Evolutionary conservation across 2,888 invertebrate species (phyloP).

Genomic region (Dione juno): DNA sequence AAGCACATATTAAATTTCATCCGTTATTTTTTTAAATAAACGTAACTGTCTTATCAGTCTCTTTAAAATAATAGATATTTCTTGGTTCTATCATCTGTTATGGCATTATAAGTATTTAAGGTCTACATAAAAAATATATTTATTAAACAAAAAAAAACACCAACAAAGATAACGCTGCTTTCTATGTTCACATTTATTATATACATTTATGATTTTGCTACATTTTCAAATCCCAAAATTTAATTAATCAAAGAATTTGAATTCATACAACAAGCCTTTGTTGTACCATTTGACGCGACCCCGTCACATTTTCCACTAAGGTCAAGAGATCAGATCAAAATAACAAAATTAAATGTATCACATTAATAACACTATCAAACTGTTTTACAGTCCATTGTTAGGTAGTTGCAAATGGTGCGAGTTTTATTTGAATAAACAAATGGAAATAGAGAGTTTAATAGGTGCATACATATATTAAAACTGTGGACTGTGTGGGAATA

Average conservation of each 20-base stretch:
- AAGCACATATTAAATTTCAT: too few relatives aligned
- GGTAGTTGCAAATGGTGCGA: conserved; percentile 52
- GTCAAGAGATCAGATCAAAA: conserved; percentile 23
- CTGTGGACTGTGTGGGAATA: conserved; percentile 48
- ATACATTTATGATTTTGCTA: too few relatives aligned
- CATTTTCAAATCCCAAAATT: not conserved
- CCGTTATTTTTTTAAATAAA: too few relatives aligned
- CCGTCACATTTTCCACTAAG: conserved; percentile 28
- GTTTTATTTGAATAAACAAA: conserved; percentile 51
- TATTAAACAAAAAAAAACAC: too few relatives aligned
- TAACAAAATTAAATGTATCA: conserved; percentile 38
- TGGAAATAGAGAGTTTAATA: conserved; percentile 48
- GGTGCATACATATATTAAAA: conserved; percentile 39
- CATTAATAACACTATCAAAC: conserved; percentile 42
- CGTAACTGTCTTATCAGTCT: too few relatives aligned
- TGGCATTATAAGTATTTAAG: too few relatives aligned
- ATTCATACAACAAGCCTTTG: conserved; percentile 13
- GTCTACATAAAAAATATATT: too few relatives aligned
- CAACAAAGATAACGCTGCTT: too few relatives aligned
- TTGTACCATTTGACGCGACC: conserved; percentile 6
- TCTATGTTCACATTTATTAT: too few relatives aligned
- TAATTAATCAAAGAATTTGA: not conserved
- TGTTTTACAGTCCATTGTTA: conserved; percentile 66
- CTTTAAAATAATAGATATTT: too few relatives aligned
- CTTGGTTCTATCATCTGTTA: too few relatives aligned